Evolutionary conservation across 2,888 invertebrate species (phyloP).

Genomic region (Ephialtes manifestator): DNA sequence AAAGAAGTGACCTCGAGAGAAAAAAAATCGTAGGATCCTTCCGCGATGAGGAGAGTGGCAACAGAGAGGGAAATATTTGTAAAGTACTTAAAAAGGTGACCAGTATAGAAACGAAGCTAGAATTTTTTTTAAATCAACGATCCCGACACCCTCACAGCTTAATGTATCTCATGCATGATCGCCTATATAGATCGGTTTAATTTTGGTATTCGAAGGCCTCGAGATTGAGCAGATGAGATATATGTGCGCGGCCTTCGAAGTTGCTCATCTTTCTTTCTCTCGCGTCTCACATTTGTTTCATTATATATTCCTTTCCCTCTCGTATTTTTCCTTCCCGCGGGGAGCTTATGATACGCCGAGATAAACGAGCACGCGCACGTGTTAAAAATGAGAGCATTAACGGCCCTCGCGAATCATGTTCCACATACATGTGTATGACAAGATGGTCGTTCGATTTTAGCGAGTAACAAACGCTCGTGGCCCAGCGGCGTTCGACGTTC

Average conservation of each 20-base stretch:
- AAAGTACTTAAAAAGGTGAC: slow-evolving; percentile 52
- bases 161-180: slow-evolving; percentile 55
- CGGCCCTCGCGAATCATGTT: slow-evolving; percentile 14
- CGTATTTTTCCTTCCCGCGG: background rate
- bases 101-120: slow-evolving; percentile 9
- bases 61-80: background rate
- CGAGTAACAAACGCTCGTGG: slow-evolving; percentile 13
- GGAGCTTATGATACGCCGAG: slow-evolving; percentile 6
- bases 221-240: slow-evolving; percentile 35
- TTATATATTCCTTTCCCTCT: background rate
- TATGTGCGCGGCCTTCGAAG: slow-evolving; percentile 23
- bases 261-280: slow-evolving; percentile 32
- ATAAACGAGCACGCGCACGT: slow-evolving; percentile 1
- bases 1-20: slow-evolving; percentile 22
- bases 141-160: slow-evolving; percentile 24
- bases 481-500: slow-evolving; percentile 40
- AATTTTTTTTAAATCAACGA: slow-evolving; percentile 34
- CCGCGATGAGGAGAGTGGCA: slow-evolving; percentile 24
- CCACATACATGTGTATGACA: background rate
- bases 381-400: slow-evolving; percentile 14
- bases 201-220: slow-evolving; percentile 67
- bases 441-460: background rate
- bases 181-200: slow-evolving; percentile 69
- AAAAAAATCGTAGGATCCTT: slow-evolving; percentile 25
- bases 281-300: slow-evolving; percentile 1